Conservation (phyloP, 2,113 vertebrate genomes). For the Oxyruncus cristatus region DNA sequence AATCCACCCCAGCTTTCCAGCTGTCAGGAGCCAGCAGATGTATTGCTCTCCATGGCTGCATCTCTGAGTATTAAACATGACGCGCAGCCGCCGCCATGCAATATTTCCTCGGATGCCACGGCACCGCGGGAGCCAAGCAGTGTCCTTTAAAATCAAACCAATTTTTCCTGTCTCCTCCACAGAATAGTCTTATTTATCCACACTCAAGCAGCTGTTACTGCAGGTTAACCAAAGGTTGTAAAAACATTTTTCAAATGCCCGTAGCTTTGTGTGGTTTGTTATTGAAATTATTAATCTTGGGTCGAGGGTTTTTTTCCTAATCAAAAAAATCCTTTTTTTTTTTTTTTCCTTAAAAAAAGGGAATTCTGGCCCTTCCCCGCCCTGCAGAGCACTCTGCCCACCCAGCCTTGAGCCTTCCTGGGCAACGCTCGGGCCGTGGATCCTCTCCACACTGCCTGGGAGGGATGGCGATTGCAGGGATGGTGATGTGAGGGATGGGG, state of each 20-base stretch:
- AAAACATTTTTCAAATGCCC: conserved; percentile 9
- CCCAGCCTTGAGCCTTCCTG: fast-evolving
- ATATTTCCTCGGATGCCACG: conserved; percentile 41
- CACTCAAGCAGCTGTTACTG: conserved; percentile 32
- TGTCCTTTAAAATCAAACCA: conserved; percentile 53
- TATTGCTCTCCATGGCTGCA: conserved; percentile 46
- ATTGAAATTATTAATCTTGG: not conserved
- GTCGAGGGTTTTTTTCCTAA: not conserved
- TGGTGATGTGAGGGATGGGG: not conserved
- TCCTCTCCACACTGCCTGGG: not conserved
- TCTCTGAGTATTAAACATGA: conserved; percentile 45
- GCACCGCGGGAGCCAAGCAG: not conserved
- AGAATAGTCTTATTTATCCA: conserved; percentile 52
- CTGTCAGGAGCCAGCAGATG: conserved; percentile 44
- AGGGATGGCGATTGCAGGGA: not conserved
- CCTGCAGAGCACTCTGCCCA: fast-evolving
- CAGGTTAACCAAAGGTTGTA: conserved; percentile 58
- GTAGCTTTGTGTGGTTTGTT: not conserved
- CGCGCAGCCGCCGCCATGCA: not conserved
- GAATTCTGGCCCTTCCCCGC: not conserved
- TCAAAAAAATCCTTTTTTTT: no score
- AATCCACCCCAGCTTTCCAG: not conserved
- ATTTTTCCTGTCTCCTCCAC: conserved; percentile 44
- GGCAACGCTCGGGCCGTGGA: fast-evolving
- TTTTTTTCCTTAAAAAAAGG: not conserved